A percentile compares a stretch with the other conserved stretches of the same genome.
phyloP scores from a whole-genome alignment of 2,797 vertebrate genomes.

The Gila robusta region DNA sequence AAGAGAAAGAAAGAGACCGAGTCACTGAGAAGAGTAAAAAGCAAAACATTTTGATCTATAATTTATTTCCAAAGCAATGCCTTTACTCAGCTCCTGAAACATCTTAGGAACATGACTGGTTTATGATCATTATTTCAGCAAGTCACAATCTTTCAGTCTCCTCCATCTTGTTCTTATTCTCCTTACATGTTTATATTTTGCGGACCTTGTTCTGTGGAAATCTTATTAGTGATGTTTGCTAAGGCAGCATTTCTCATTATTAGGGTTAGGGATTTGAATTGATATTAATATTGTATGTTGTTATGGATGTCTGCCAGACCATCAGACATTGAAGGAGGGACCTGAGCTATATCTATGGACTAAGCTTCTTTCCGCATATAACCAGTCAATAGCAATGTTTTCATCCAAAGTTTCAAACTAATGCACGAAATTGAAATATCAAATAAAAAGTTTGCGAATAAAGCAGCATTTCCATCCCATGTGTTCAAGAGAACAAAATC shows the following conservation, averaged over 20 bases:
- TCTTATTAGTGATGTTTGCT: constrained; percentile 21
- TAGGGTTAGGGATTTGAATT: background rate
- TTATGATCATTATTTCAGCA: constrained; percentile 45
- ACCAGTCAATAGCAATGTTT: too few species aligned
- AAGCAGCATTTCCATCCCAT: too few species aligned
- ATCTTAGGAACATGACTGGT: background rate
- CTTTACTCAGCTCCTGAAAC: constrained; percentile 13
- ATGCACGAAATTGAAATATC: too few species aligned
- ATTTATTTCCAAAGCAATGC: constrained; percentile 57
- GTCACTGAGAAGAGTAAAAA: background rate
- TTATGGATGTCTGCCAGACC: background rate
- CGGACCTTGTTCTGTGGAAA: background rate
- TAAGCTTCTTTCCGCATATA: too few species aligned
- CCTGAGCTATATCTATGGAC: background rate
- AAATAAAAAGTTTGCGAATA: too few species aligned
- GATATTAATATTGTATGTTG: background rate
- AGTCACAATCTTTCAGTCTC: background rate
- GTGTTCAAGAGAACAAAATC: too few species aligned
- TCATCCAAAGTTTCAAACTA: too few species aligned
- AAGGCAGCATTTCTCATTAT: background rate
- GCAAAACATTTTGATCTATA: constrained; percentile 57
- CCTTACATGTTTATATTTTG: background rate
- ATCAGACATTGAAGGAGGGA: background rate
- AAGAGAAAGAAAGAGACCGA: background rate
- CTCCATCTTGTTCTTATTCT: background rate